phyloP scores from a whole-genome alignment of 2,113 vertebrate species.

The Corynorhinus townsendii region DNA sequence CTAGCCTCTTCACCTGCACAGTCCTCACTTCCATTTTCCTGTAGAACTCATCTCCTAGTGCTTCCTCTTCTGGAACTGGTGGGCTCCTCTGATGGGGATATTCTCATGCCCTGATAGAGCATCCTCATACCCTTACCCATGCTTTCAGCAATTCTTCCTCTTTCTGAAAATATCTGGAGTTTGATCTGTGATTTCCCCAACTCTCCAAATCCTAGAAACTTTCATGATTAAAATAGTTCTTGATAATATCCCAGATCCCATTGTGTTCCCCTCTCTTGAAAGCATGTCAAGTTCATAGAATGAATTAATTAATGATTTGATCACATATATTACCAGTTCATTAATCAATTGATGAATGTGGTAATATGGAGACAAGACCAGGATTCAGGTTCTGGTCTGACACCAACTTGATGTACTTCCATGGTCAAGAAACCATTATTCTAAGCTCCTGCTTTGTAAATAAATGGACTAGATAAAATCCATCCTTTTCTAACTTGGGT shows the following conservation, averaged over 20 bases:
- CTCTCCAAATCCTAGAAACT: background rate
- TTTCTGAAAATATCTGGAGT: conserved; percentile 35
- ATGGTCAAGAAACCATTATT: background rate
- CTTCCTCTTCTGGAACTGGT: background rate
- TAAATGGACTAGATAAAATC: background rate
- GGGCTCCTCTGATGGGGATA: background rate
- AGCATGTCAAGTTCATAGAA: background rate
- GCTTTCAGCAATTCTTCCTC: background rate
- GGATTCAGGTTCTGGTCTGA: background rate
- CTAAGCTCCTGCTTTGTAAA: background rate
- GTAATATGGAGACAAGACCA: background rate
- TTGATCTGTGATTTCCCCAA: background rate
- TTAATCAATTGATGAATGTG: background rate
- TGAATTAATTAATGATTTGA: background rate
- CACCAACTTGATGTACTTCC: background rate
- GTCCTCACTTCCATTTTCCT: background rate
- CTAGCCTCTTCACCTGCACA: background rate
- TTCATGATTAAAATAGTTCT: background rate
- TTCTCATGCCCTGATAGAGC: background rate
- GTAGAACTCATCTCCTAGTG: background rate
- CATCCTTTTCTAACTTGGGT: background rate
- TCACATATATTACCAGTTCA: background rate
- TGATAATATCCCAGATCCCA: background rate
- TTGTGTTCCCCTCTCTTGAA: background rate
- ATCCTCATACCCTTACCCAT: background rate